Conservation (phyloP, 2,888 invertebrate species). For the Drosophila melanocephala region DNA sequence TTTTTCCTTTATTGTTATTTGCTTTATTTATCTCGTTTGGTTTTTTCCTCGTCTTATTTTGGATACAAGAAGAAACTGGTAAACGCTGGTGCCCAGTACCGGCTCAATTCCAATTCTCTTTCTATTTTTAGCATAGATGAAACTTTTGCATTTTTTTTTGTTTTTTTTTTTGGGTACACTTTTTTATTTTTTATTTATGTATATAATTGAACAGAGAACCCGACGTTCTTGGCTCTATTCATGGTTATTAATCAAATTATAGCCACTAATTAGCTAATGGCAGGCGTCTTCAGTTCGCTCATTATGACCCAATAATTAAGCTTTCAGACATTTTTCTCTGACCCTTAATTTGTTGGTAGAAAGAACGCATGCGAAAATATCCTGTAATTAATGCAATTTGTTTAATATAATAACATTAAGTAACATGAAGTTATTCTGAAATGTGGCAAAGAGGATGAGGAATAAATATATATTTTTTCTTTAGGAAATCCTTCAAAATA, state of each 20-base stretch:
- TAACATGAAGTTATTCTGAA: background rate
- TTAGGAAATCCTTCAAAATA: background rate
- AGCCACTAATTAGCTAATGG: constrained; percentile 34
- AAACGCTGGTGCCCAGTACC: constrained; percentile 46
- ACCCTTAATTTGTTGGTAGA: constrained; percentile 20
- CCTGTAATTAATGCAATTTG: constrained; percentile 3
- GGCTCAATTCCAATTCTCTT: constrained; percentile 7
- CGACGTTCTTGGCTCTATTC: background rate
- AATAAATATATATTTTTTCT: background rate
- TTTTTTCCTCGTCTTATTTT: constrained; percentile 5
- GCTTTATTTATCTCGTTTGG: constrained; percentile 23
- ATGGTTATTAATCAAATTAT: constrained; percentile 41
- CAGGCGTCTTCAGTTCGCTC: constrained; percentile 2
- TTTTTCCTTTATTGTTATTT: constrained; percentile 10
- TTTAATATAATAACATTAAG: background rate
- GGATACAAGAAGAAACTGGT: constrained; percentile 33
- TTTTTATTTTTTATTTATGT: constrained; percentile 4
- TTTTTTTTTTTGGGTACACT: constrained; percentile 2
- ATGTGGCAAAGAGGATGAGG: background rate
- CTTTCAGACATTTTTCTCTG: constrained; percentile 4
- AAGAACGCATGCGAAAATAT: constrained; percentile 2
- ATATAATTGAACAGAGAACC: constrained; percentile 30
- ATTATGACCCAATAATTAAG: constrained; percentile 20
- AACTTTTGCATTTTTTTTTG: background rate
- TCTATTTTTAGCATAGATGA: constrained; percentile 21